Conservation (phyloP, 2,888 invertebrate species). For the Quadroppia sp. region DNA sequence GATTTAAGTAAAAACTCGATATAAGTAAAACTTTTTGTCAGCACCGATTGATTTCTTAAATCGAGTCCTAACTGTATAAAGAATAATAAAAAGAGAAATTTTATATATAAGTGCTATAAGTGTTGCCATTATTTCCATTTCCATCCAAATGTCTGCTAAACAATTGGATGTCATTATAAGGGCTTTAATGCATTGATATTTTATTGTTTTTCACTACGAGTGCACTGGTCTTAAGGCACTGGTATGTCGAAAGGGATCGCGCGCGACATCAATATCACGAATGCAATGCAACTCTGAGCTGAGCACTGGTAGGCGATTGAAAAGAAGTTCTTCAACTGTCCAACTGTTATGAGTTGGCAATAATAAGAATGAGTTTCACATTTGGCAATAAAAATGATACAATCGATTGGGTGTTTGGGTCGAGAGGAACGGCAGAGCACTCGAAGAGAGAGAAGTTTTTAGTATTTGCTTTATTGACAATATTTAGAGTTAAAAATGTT, state of each 20-base stretch:
- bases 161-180: constrained; percentile 18
- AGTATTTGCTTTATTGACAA: constrained; percentile 29
- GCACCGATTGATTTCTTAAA: too few species aligned
- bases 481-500: constrained; percentile 30
- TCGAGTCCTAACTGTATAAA: not conserved
- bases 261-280: constrained; percentile 23
- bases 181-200: constrained; percentile 22
- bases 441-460: not conserved
- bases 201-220: not conserved
- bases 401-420: constrained; percentile 27
- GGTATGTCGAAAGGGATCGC: constrained; percentile 20
- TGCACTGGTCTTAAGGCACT: constrained; percentile 8
- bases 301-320: not conserved
- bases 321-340: constrained; percentile 18
- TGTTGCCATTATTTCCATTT: constrained; percentile 13
- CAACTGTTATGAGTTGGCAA: constrained; percentile 28
- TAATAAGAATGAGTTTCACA: constrained; percentile 15
- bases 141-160: not conserved
- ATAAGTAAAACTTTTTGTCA: too few species aligned
- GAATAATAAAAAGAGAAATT: constrained; percentile 15
- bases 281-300: too few species aligned
- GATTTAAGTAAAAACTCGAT: not conserved
- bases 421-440: not conserved
- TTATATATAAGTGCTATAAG: constrained; percentile 2
- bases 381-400: constrained; percentile 29